A percentile compares a stretch with the other conserved stretches of the same genome.
Evolutionary conservation across 2,113 vertebrate genomes (phyloP).

Genomic region (human (Homo sapiens)): GRCh38 chrX:131131001-131131500

Average conservation of each 20-base stretch:
- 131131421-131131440: background rate
- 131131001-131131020: background rate
- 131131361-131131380: background rate
- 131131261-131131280: background rate
- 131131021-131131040: background rate
- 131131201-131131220: background rate
- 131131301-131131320: background rate
- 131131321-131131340: background rate
- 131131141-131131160: background rate
- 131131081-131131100: background rate
- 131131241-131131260: background rate
- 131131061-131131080: background rate
- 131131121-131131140: background rate
- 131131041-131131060: background rate
- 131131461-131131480: background rate
- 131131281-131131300: background rate
- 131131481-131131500: background rate
- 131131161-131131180: background rate
- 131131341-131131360: background rate
- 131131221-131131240: background rate
- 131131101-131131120: background rate
- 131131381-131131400: background rate
- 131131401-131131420: background rate
- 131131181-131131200: background rate
- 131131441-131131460: background rate